A percentile compares a stretch with the other conserved stretches of the same genome.
phyloP scores from a whole-genome alignment of 2,113 vertebrate species.

The Arenaria interpres region DNA sequence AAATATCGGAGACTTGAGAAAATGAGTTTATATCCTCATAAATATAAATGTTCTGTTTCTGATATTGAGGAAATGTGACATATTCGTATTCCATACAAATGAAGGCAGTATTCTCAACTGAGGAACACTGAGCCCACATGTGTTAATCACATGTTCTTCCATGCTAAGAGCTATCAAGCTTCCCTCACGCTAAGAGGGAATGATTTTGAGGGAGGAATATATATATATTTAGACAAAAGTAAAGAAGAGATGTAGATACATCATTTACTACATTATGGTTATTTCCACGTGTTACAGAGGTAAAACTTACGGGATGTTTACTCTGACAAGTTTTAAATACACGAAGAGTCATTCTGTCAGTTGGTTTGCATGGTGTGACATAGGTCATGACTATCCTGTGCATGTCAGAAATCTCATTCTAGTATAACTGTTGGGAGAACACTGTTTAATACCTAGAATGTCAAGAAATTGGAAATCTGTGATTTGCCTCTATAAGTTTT shows the following conservation, averaged over 20 bases:
- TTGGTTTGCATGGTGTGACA: rapidly evolving
- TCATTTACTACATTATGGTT: not conserved
- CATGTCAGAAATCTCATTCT: not conserved
- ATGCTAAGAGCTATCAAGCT: slow-evolving; percentile 11
- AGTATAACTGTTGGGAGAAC: not conserved
- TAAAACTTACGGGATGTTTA: not conserved
- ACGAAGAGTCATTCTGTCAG: rapidly evolving
- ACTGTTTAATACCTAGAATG: not conserved
- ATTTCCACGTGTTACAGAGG: not conserved
- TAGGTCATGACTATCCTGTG: not conserved
- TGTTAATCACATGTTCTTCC: slow-evolving; percentile 43
- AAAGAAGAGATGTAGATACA: not conserved
- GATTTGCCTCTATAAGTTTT: not conserved
- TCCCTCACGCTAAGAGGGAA: not conserved
- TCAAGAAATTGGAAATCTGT: not conserved
- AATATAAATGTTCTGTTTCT: slow-evolving; percentile 69
- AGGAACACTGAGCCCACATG: slow-evolving; percentile 5
- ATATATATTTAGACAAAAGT: not conserved
- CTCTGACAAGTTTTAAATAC: not conserved
- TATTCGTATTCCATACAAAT: slow-evolving; percentile 47
- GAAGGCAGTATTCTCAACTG: slow-evolving; percentile 6
- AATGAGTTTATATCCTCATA: slow-evolving; percentile 64
- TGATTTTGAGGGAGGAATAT: not conserved
- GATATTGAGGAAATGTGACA: slow-evolving; percentile 40
- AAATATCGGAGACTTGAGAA: slow-evolving; percentile 63